Conservation (phyloP, 2,888 invertebrate species). For the Eucera pruinosa region DNA sequence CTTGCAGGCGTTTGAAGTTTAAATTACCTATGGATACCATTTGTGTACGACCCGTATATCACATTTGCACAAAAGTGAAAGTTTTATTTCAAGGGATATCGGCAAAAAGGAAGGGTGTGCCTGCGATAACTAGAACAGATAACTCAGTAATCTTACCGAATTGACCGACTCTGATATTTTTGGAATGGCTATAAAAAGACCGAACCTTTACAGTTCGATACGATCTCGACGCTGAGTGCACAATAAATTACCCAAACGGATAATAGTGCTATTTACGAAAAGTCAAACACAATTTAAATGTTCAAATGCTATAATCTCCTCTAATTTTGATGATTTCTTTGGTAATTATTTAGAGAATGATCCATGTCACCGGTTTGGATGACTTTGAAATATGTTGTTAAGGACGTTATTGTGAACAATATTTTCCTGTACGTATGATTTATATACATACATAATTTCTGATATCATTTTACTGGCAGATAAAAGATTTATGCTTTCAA, state of each 20-base stretch:
- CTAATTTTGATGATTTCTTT: too few species aligned
- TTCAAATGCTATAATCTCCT: too few species aligned
- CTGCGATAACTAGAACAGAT: conserved; percentile 1
- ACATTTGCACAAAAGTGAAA: neutral
- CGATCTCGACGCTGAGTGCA: neutral
- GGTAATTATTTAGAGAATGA: too few species aligned
- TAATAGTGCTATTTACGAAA: neutral
- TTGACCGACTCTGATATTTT: conserved; percentile 15
- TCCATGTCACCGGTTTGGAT: too few species aligned
- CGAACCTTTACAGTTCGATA: neutral
- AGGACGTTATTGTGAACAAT: too few species aligned
- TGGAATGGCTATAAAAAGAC: conserved; percentile 16
- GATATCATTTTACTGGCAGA: too few species aligned
- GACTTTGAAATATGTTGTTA: too few species aligned
- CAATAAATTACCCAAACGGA: neutral
- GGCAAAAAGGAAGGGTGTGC: conserved; percentile 4
- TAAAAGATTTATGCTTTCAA: too few species aligned
- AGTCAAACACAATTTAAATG: too few species aligned
- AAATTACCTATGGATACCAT: neutral
- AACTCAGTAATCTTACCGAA: conserved; percentile 7
- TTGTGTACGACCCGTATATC: neutral
- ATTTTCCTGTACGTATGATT: too few species aligned
- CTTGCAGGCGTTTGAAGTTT: neutral
- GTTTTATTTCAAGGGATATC: neutral
- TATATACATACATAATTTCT: too few species aligned